phyloP scores from a whole-genome alignment of 1,140 invertebrate species.

The Bombyx mori region DNA sequence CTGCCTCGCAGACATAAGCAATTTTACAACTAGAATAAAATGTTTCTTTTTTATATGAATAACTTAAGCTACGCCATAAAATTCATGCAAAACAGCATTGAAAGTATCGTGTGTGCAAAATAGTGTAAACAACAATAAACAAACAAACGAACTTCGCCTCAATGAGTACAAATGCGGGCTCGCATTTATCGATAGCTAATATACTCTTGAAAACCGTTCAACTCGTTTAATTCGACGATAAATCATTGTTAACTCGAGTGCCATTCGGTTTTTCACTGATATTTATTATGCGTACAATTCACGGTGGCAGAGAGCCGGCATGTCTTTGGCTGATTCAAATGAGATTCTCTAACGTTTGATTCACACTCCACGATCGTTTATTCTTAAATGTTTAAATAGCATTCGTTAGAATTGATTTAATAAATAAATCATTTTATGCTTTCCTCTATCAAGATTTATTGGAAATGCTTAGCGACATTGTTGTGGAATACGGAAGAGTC shows the following conservation, averaged over 20 bases:
- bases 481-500: too few species aligned
- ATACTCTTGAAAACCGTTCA: conserved; percentile 48
- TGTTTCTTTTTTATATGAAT: too few species aligned
- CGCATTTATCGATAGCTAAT: conserved; percentile 52
- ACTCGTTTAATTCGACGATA: conserved; percentile 38
- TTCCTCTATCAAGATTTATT: too few species aligned
- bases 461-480: too few species aligned
- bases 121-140: too few species aligned
- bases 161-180: conserved; percentile 32
- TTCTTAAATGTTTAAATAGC: neutral
- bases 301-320: conserved; percentile 33
- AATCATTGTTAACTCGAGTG: conserved; percentile 52
- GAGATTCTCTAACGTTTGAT: neutral
- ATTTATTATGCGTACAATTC: conserved; percentile 58
- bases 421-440: too few species aligned
- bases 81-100: too few species aligned
- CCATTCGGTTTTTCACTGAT: conserved; percentile 38
- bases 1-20: too few species aligned
- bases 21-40: too few species aligned
- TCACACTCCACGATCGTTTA: conserved; percentile 1
- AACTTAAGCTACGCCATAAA: too few species aligned
- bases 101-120: too few species aligned
- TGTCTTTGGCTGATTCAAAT: conserved; percentile 15
- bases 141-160: too few species aligned
- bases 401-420: neutral